A percentile compares a stretch with the other conserved stretches of the same genome.
phyloP scores from a whole-genome alignment of 2,113 vertebrate genomes.

The Sylvia atricapilla region DNA sequence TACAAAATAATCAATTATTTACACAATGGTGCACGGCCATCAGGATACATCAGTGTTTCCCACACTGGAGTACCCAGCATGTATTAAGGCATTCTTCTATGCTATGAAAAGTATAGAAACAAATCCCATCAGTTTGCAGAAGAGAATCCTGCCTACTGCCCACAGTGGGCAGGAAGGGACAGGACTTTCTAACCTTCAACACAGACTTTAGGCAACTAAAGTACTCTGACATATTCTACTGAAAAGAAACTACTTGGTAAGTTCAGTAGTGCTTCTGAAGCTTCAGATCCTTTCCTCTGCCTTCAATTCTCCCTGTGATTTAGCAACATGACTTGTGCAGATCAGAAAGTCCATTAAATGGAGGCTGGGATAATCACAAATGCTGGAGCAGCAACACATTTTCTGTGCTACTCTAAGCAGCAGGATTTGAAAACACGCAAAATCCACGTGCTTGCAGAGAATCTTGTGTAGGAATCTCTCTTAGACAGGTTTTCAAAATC shows the following conservation, averaged over 20 bases:
- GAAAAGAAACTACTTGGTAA: neutral
- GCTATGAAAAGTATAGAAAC: neutral
- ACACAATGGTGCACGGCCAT: neutral
- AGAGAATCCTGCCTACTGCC: neutral
- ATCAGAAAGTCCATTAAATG: neutral
- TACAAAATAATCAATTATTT: conserved; percentile 8
- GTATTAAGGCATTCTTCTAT: neutral
- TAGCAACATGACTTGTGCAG: neutral
- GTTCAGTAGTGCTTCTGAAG: neutral
- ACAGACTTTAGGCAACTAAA: neutral
- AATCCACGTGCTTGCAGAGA: neutral
- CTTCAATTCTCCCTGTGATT: neutral
- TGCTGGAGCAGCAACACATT: neutral
- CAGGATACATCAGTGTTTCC: neutral
- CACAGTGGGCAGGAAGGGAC: neutral
- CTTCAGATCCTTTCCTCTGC: neutral
- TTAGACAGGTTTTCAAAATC: neutral
- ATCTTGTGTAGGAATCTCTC: neutral
- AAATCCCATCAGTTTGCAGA: neutral
- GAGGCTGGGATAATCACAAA: neutral
- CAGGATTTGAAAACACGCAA: neutral
- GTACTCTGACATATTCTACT: neutral
- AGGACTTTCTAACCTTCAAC: neutral
- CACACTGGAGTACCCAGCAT: neutral
- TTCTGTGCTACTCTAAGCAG: neutral